These are phyloP conservation scores for Aleiodes alternator DNA, from an alignment of 2,888 invertebrate genomes.

Conservation along the genomic window DNA sequence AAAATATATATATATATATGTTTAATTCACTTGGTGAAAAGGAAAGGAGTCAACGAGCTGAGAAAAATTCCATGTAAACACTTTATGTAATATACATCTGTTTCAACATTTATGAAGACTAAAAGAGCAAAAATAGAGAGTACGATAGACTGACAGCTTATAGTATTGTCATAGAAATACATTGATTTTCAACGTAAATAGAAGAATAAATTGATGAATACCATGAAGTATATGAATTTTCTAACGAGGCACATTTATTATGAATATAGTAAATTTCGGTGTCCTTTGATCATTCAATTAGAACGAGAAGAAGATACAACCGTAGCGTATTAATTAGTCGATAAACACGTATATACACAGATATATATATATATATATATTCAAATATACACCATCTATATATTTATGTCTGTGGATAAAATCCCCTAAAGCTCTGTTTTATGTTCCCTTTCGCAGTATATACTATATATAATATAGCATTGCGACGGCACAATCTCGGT, in stretches of 20 bases:
- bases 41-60: not conserved
- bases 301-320: conserved; percentile 44
- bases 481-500: conserved; percentile 34
- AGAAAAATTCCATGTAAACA: not conserved
- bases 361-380: too few species aligned
- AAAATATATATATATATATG: not conserved
- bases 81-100: not conserved
- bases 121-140: not conserved
- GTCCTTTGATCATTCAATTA: conserved; percentile 59
- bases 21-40: not conserved
- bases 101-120: not conserved
- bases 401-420: too few species aligned
- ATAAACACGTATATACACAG: conserved; percentile 51
- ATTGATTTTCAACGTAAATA: too few species aligned
- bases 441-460: conserved; percentile 1
- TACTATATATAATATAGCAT: conserved; percentile 20
- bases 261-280: conserved; percentile 48
- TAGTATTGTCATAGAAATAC: too few species aligned
- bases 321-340: conserved; percentile 56
- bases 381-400: not conserved
- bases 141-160: too few species aligned
- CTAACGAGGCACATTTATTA: conserved; percentile 58
- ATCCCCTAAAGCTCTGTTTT: conserved; percentile 40
- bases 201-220: too few species aligned
- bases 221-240: conserved; percentile 14